Conservation (phyloP, 37 sponge, comb jelly and placozoan genomes). For the Axinella damicornis region DNA sequence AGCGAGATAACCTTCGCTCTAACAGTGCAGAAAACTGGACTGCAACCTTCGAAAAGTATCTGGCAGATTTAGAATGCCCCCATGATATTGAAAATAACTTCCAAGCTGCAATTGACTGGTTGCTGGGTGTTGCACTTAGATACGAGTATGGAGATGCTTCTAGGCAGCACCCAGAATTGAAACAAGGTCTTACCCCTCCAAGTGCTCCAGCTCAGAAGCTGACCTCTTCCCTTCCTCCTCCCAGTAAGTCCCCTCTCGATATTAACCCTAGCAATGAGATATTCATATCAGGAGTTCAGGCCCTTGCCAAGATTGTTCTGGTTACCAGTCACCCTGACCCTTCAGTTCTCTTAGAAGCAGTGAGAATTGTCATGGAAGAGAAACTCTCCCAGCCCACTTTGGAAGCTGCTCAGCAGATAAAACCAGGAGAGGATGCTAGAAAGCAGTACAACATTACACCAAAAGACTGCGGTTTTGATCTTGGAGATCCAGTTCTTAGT, state of each 20-base stretch:
- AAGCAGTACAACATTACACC: constrained; percentile 63
- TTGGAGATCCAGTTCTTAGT: constrained; percentile 77
- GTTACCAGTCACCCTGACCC: constrained; percentile 72
- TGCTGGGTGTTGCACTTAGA: constrained; percentile 81
- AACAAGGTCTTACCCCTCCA: constrained; percentile 30
- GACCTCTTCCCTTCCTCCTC: constrained; percentile 7
- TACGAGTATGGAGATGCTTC: constrained; percentile 81
- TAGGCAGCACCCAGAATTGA: constrained; percentile 34
- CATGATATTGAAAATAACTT: constrained; percentile 32
- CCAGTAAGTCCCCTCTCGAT: constrained; percentile 63
- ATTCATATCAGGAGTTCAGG: constrained; percentile 51
- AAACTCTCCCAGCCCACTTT: constrained; percentile 31
- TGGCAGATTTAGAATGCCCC: constrained; percentile 87
- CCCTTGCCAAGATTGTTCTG: constrained; percentile 69
- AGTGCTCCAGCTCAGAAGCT: not conserved
- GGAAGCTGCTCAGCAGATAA: not conserved
- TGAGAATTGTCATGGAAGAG: constrained; percentile 78
- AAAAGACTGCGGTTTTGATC: constrained; percentile 89
- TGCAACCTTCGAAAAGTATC: constrained; percentile 72
- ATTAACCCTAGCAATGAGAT: constrained; percentile 55
- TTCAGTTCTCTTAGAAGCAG: constrained; percentile 72
- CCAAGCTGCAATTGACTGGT: constrained; percentile 81
- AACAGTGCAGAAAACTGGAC: constrained; percentile 63
- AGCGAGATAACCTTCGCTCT: constrained; percentile 56
- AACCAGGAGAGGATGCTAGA: not conserved